Percentiles rank a stretch among this genome's conserved stretches.
Evolutionary conservation across 2,797 vertebrate species (phyloP).

Genomic region (Poeciliopsis gracilis): DNA sequence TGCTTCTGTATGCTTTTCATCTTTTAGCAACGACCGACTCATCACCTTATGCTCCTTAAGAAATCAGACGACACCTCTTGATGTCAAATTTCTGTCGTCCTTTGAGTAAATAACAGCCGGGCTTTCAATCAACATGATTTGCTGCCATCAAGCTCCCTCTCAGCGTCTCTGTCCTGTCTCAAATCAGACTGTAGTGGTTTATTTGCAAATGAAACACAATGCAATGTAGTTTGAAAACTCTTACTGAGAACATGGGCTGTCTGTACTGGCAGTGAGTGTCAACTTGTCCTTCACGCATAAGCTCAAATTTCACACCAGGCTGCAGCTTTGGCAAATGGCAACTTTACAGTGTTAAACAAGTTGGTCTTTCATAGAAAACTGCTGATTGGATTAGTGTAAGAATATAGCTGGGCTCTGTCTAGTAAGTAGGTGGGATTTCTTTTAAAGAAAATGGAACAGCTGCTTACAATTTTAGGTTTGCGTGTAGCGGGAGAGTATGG

Average conservation of each 20-base stretch:
- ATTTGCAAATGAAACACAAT: slow-evolving; percentile 22
- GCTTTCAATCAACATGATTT: slow-evolving; percentile 38
- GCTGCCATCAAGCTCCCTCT: slow-evolving; percentile 9
- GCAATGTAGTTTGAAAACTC: slow-evolving; percentile 46
- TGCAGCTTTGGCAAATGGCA: slow-evolving; percentile 57
- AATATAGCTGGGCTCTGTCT: slow-evolving; percentile 52
- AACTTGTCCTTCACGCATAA: slow-evolving; percentile 60
- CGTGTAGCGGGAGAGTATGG: slow-evolving; percentile 28
- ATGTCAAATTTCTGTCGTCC: slow-evolving; percentile 53
- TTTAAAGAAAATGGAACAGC: slow-evolving; percentile 55
- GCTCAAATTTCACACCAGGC: slow-evolving; percentile 58
- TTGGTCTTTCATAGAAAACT: slow-evolving; percentile 40
- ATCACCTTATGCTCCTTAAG: slow-evolving; percentile 55
- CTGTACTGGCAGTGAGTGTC: slow-evolving; percentile 47
- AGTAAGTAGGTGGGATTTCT: slow-evolving; percentile 19
- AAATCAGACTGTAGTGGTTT: slow-evolving; percentile 30
- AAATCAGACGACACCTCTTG: slow-evolving; percentile 55
- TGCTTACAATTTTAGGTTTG: slow-evolving; percentile 44
- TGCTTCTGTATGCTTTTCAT: slow-evolving; percentile 48
- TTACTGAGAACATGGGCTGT: slow-evolving; percentile 16
- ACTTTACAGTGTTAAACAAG: slow-evolving; percentile 55
- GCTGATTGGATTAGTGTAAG: slow-evolving; percentile 60
- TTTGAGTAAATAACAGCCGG: slow-evolving; percentile 44
- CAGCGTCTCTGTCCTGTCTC: background rate
- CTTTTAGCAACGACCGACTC: slow-evolving; percentile 37